These are phyloP conservation scores for Ianthella basta DNA, from an alignment of 37 sponge, comb jelly and placozoan species.

Conservation along the genomic window DNA sequence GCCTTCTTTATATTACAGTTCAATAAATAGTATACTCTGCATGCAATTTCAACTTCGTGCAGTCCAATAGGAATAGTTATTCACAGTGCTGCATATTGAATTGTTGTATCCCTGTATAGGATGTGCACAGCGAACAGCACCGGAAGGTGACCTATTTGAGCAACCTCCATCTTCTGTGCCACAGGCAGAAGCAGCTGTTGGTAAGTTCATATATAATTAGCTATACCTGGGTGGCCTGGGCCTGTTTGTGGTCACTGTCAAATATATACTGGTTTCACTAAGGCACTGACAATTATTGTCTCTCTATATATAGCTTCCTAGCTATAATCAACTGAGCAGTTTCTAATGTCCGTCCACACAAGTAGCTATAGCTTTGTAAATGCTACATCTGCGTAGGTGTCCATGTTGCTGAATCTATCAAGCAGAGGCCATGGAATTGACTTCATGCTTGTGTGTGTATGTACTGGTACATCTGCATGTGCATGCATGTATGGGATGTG, in stretches of 20 bases:
- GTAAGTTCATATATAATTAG: background rate
- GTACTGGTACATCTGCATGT: background rate
- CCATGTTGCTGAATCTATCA: background rate
- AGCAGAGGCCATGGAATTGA: background rate
- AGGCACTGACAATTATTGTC: background rate
- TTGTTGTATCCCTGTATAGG: conserved; percentile 1
- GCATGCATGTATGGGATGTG: background rate
- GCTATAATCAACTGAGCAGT: background rate
- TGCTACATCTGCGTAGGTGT: background rate
- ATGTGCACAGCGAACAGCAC: conserved; percentile 2
- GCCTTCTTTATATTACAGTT: too few species aligned
- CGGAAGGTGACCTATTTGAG: background rate
- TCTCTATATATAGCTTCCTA: background rate
- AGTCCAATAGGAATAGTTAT: background rate
- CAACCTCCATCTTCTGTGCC: background rate
- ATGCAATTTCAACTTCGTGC: too few species aligned
- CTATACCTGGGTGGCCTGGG: too few species aligned
- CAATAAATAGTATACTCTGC: too few species aligned
- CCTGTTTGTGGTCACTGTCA: too few species aligned
- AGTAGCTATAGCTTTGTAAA: background rate
- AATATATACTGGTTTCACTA: background rate
- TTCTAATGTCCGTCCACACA: background rate
- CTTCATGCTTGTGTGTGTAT: background rate
- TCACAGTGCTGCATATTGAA: background rate
- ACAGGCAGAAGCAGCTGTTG: conserved; percentile 3